These are phyloP conservation scores for Pitta sordida DNA, from an alignment of 2,113 vertebrate species.

Conservation along the genomic window DNA sequence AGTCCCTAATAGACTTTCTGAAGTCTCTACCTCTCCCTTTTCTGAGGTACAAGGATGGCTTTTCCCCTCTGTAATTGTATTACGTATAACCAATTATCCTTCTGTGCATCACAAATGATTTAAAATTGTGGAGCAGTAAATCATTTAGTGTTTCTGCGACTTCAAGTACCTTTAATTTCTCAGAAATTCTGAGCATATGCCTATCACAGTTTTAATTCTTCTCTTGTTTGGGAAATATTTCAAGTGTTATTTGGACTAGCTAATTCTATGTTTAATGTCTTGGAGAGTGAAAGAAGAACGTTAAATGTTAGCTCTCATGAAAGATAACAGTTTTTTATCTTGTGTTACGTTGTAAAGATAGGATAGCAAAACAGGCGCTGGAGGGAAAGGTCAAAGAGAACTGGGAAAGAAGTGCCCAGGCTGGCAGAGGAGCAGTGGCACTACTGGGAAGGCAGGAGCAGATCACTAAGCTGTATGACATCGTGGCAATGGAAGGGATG, in stretches of 20 bases:
- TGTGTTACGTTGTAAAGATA: neutral
- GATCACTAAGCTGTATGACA: neutral
- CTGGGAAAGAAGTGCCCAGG: neutral
- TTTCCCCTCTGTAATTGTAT: neutral
- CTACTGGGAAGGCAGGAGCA: neutral
- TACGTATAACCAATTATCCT: neutral
- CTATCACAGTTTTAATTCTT: neutral
- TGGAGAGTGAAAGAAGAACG: neutral
- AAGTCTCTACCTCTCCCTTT: neutral
- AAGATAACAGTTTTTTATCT: neutral
- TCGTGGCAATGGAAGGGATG: neutral
- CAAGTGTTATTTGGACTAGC: neutral
- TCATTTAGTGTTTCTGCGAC: neutral
- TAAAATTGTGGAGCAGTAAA: neutral
- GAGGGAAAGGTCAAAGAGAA: neutral
- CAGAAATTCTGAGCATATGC: neutral
- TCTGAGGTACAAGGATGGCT: neutral
- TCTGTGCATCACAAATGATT: neutral
- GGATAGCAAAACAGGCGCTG: neutral
- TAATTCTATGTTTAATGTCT: neutral
- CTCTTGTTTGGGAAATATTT: neutral
- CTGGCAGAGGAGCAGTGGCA: neutral
- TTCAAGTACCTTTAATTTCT: neutral
- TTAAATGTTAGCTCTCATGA: neutral
- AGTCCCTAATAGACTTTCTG: neutral